Evolutionary conservation across 2,113 vertebrate genomes (phyloP), one percentile per base, ranked within the genome.

Genomic region (Clarias batrachus): DNA sequence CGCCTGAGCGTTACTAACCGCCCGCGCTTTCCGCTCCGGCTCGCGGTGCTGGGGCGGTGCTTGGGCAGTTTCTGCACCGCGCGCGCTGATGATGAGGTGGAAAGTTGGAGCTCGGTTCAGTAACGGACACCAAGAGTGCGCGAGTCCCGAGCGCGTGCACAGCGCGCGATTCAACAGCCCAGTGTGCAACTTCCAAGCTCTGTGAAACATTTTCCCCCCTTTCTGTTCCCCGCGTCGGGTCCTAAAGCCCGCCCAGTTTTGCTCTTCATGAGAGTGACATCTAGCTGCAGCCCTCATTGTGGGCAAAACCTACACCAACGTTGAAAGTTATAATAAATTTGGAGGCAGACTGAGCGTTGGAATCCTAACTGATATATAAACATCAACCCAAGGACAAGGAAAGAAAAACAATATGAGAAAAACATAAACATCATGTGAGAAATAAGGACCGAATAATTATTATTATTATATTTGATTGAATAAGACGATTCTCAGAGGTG

Each of bases 121-220:
- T 25, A 25, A 25, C 4, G 19, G 2, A 0, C 16, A 21, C 4
- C 2, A 14, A 56, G 9, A 54, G 81, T 8, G 7, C 30, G 33
- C 10, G 63, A 25, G 19, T 41, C 56, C 30, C 59, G 48, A 62
- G 82, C 82, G n/a, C 62, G 62, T 59, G 11, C 70, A 56, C 63
- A 33, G 33, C 74, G 77, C 68, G 56, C 85, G 6, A 84, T 59
- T 41, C 19, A 81, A 82, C 76, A 82, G 82, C 17, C 85, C 85
- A 54, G 65, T 80, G 70, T 71, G 81, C 87, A 90, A 90, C 90
- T 90, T 90, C 85, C 86, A 88, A 84, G 57, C 87, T 66, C 83
- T 85, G 59, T 87, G 70, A 71, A 89, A 88, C 84, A 82, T 68
- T 60, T 66, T 19, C 87, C 66, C 25, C 33, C 56, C 56, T 60